Evolutionary conservation across 2,888 invertebrate species (phyloP), one percentile per base, ranked within the genome.

Genomic region (Thumatha senex): DNA sequence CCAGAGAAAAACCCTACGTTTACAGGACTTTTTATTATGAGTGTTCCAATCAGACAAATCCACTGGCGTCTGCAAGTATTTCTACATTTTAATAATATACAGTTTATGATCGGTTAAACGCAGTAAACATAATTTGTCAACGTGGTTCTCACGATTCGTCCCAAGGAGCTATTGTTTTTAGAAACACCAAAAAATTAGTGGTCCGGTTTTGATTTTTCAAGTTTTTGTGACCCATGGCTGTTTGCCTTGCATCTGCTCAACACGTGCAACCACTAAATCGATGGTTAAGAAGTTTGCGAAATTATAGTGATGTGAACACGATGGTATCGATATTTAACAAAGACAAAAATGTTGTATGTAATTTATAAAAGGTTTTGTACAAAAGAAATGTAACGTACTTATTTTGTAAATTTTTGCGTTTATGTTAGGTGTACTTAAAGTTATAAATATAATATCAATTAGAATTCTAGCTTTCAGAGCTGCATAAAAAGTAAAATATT

Each of bases 231-330:
- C 58, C 73, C 72, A 62, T 70, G 74, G 76, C 72, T 73, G 61
- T 64, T 31, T 59, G 56, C 63, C 60, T 68, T 82, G 78, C 89
- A 90, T 89, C 87, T 89, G 89, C 67, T 74, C 66, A 65, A 76
- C 89, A 89, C 74, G 76, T 90, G 89, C 81, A 80, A 73, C 80
- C 80, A 74, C 76, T 78, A 78, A 82, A 71, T 74, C 77, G 79
- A 80, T 80, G 74, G 81, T 79, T 81, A 73, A 78, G 74, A 61
- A 78, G 69, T 80, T 84, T 61, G 85, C 87, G 79, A 86, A 83
- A 77, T 67, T 58, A 56, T 76, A 79, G 80, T 67, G 86, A 53
- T 74, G 81, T 43, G 24, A 5, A 33, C 0, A 0, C 18, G 0
- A 5, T 30, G 0, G 15, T 52, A 5, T 59, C 65, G 64, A 61